Evolutionary conservation across 2,113 vertebrate genomes (phyloP).

Genomic region (Syngnathus typhle): DNA sequence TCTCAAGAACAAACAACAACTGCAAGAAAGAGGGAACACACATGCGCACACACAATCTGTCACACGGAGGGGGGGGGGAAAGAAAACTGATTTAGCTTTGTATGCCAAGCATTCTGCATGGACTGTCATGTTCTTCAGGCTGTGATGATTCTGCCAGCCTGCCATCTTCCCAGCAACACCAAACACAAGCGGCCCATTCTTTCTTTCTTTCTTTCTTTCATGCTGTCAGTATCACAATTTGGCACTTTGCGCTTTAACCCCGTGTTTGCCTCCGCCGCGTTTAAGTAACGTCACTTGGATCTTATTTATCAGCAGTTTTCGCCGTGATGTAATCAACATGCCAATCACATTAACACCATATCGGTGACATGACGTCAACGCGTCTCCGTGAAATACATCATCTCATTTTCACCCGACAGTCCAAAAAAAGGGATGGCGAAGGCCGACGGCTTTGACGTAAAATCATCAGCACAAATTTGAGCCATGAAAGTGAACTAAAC

Average conservation of each 20-base stretch:
- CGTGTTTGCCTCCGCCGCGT: constrained; percentile 19
- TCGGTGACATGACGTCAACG: constrained; percentile 56
- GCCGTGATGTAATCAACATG: constrained; percentile 35
- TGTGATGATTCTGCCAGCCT: constrained; percentile 30
- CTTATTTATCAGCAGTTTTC: constrained; percentile 4
- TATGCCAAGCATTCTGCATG: constrained; percentile 43
- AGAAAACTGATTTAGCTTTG: constrained; percentile 43
- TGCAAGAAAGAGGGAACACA: constrained; percentile 11
- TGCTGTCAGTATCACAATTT: constrained; percentile 21
- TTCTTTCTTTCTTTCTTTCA: constrained; percentile 26
- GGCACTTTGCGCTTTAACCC: constrained; percentile 25
- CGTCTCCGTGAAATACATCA: constrained; percentile 28
- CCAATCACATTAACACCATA: constrained; percentile 21
- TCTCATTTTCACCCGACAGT: constrained; percentile 38
- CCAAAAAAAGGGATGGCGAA: constrained; percentile 3
- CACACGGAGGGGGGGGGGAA: constrained; percentile 28
- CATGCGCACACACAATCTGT: constrained; percentile 50
- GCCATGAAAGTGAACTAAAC: neutral
- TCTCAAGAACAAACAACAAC: constrained; percentile 49
- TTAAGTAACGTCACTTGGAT: constrained; percentile 3
- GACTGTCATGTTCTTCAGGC: constrained; percentile 51
- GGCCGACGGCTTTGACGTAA: neutral
- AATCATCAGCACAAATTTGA: neutral
- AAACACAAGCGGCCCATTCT: constrained; percentile 22
- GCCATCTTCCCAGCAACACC: constrained; percentile 35